Base-by-base conservation (phyloP, 2,797 vertebrate species). In the Strix occidentalis region DNA sequence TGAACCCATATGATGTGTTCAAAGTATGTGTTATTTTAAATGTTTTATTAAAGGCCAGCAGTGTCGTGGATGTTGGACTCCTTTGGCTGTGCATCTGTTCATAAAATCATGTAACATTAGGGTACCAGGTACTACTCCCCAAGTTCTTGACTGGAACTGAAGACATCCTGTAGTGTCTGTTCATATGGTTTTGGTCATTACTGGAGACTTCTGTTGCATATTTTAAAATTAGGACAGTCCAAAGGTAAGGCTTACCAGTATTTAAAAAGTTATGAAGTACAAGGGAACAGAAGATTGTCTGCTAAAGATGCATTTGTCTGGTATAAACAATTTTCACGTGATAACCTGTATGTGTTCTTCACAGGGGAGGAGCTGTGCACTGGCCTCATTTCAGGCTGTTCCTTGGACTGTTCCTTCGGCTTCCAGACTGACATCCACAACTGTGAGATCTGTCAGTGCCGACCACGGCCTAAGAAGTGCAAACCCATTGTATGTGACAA, bases 361-460 rank as follows among this genome's bases (percentile, higher is more conserved):
- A 5, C 97, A 99, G 99, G 98, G 93, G 98, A 98, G 92, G 98
- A 99, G 93, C 96, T 98, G 66, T 99, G 99, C 95, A 95, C 92
- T 0, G 96, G 98, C 64, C 98, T 98, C 79, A 98, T 98, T 74
- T 97, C 96, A 1, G 98, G 98, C 89, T 99, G 99, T 86, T 94
- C 98, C 50, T 90, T 99, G 96, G 98, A 98, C 76, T 99, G 99
- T 68, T 98, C 98, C 77, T 98, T 98, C 1, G 99, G 99, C 58
- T 98, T 98, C 96, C 98, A 98, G 88, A 98, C 97, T 0, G 98
- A 99, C 4, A 54, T 95, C 84, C 98, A 98, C 84, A 98, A 98
- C 96, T 99, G 99, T 93, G 98, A 98, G 89, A 97, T 98, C 93
- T 99, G 99, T 93, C 98, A 98, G 95, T 99, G 99, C 95, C 98